phyloP scores from a whole-genome alignment of 2,888 invertebrate genomes.

The Fragum whitleyi region DNA sequence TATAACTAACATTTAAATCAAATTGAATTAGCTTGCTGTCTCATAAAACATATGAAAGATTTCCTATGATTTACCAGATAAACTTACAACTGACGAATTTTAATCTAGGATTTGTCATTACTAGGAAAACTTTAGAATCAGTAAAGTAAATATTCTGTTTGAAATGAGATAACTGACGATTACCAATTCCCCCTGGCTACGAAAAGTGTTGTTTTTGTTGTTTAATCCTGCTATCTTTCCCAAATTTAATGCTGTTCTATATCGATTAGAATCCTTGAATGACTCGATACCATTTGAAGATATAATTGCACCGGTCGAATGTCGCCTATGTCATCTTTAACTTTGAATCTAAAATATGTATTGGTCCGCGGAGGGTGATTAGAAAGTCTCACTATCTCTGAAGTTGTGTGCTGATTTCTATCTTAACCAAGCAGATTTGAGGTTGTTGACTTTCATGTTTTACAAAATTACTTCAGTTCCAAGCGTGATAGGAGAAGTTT shows the following conservation, averaged over 20 bases:
- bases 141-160: conserved; percentile 4
- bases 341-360: neutral
- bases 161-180: neutral
- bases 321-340: neutral
- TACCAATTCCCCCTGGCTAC: neutral
- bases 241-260: neutral
- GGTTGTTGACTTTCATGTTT: too few relatives aligned
- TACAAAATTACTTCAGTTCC: too few relatives aligned
- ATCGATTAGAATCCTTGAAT: neutral
- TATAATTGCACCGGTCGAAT: neutral
- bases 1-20: too few relatives aligned
- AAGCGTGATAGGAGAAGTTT: too few relatives aligned
- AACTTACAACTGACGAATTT: too few relatives aligned
- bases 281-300: neutral
- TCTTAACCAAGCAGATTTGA: neutral
- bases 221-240: conserved; percentile 1
- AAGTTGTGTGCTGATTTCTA: neutral
- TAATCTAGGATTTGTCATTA: neutral
- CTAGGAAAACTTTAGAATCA: neutral
- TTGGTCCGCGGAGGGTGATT: neutral
- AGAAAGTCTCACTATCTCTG: neutral
- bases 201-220: conserved; percentile 4
- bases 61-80: too few relatives aligned
- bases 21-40: too few relatives aligned
- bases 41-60: too few relatives aligned